Conservation (phyloP, 2,888 invertebrate species). For the Allacma fusca region DNA sequence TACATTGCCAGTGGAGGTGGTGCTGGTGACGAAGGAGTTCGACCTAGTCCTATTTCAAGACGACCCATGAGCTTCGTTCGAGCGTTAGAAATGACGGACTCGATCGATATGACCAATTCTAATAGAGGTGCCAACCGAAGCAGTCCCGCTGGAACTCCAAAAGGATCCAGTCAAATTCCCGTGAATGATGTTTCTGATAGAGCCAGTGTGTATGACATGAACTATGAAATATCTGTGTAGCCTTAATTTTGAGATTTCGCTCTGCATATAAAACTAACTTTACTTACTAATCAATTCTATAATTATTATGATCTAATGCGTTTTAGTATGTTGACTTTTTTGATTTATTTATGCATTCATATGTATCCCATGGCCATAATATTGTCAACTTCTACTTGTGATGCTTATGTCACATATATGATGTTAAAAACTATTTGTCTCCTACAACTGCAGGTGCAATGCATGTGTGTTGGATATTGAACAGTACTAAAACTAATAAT, state of each 20-base stretch:
- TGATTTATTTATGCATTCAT: slow-evolving; percentile 6
- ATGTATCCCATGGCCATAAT: slow-evolving; percentile 7
- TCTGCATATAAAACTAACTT: slow-evolving; percentile 1
- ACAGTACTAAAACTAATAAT: background rate
- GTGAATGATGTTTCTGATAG: slow-evolving; percentile 77
- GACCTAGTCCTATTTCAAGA: slow-evolving; percentile 63
- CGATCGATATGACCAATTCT: slow-evolving; percentile 76
- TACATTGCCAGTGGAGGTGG: slow-evolving; percentile 64
- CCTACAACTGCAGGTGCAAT: background rate
- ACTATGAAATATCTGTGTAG: slow-evolving; percentile 84
- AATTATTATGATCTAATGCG: slow-evolving; percentile 10
- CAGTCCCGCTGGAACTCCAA: slow-evolving; percentile 60
- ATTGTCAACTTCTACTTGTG: background rate
- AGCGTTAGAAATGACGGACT: slow-evolving; percentile 88
- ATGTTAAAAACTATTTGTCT: slow-evolving; percentile 5
- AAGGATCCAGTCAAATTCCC: slow-evolving; percentile 57
- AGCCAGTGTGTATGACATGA: slow-evolving; percentile 91
- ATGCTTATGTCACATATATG: background rate
- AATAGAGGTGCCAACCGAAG: slow-evolving; percentile 56
- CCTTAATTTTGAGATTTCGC: slow-evolving; percentile 36
- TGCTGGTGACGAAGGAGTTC: slow-evolving; percentile 38
- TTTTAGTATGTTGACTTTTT: slow-evolving; percentile 31
- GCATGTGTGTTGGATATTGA: slow-evolving; percentile 1
- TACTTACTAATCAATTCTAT: background rate
- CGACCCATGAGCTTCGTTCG: slow-evolving; percentile 86